Evolutionary conservation across 2,797 vertebrate genomes (phyloP).

Genomic region (Lutjanus campechanus): DNA sequence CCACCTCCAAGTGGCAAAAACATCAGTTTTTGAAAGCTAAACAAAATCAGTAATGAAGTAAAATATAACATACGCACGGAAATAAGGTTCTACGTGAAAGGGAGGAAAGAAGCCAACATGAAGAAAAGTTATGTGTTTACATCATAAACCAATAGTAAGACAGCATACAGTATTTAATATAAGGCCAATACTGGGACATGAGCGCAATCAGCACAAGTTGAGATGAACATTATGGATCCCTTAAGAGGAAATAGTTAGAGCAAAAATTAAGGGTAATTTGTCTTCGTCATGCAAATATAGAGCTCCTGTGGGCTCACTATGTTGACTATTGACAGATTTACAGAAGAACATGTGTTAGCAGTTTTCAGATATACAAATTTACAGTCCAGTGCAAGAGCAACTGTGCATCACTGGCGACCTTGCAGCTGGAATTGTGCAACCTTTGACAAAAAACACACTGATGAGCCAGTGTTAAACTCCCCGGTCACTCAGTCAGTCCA

Average conservation of each 20-base stretch:
- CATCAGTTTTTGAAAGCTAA: too few relatives aligned
- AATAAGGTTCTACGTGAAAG: background rate
- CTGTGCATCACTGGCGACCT: constrained; percentile 22
- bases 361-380: constrained; percentile 50
- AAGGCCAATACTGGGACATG: background rate
- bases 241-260: constrained; percentile 5
- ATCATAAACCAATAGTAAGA: background rate
- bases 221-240: constrained; percentile 3
- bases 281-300: background rate
- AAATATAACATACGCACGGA: too few relatives aligned
- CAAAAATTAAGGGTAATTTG: background rate
- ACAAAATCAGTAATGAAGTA: background rate
- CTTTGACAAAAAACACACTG: constrained; percentile 34
- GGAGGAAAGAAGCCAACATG: background rate
- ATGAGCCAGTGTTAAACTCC: constrained; percentile 43
- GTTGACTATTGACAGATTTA: constrained; percentile 52
- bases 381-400: constrained; percentile 26
- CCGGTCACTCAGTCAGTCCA: constrained; percentile 19
- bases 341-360: constrained; percentile 51
- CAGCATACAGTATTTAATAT: background rate
- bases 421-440: constrained; percentile 37
- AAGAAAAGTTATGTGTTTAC: background rate
- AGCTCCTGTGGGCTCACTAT: background rate
- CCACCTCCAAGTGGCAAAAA: background rate
- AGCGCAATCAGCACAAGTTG: background rate